Conservation (phyloP, 2,888 invertebrate species). For the Pheosia tremula region DNA sequence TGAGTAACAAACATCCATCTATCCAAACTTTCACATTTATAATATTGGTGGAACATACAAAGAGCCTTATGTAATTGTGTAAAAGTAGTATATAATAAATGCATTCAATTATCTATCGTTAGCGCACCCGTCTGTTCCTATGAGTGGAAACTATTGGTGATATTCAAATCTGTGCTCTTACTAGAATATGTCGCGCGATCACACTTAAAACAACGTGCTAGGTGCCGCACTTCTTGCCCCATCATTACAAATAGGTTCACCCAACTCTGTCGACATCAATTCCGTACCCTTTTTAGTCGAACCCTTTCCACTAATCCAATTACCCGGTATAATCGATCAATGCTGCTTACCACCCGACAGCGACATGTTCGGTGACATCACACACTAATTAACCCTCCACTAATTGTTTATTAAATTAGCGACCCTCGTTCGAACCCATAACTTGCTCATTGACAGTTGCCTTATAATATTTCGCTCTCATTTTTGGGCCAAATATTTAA, state of each 20-base stretch:
- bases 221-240: not conserved
- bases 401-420: constrained; percentile 35
- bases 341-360: constrained; percentile 10
- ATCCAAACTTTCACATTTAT: too few species aligned
- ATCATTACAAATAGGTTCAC: not conserved
- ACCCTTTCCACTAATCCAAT: constrained; percentile 14
- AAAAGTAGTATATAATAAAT: too few species aligned
- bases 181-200: too few species aligned
- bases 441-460: constrained; percentile 28
- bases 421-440: constrained; percentile 31
- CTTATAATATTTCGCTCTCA: constrained; percentile 8
- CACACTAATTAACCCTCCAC: constrained; percentile 29
- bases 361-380: constrained; percentile 20
- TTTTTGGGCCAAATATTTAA: constrained; percentile 21
- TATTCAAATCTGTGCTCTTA: too few species aligned
- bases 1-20: too few species aligned
- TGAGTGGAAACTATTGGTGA: too few species aligned
- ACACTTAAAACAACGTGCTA: too few species aligned
- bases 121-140: too few species aligned
- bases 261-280: not conserved
- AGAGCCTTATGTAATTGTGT: too few species aligned
- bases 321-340: constrained; percentile 18
- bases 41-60: too few species aligned
- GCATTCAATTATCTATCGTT: too few species aligned
- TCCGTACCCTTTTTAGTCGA: not conserved